Percentiles rank a stretch among this genome's conserved stretches.
These are phyloP conservation scores for Atta colombica DNA, from an alignment of 1,140 invertebrate species.

Conservation along the genomic window DNA sequence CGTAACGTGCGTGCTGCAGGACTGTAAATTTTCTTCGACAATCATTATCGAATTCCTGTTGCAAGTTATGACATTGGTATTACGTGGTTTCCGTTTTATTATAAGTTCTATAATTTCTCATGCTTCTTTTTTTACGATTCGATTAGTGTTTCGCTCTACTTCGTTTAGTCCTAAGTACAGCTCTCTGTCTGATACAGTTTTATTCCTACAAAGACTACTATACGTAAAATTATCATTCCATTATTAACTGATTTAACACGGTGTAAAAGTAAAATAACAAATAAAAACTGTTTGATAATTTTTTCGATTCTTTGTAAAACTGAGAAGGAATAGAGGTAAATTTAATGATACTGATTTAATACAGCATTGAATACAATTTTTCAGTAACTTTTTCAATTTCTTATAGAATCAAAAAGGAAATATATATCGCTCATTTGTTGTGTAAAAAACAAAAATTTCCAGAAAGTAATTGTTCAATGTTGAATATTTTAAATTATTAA, in stretches of 20 bases:
- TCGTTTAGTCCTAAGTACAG: background rate
- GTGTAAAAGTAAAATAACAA: background rate
- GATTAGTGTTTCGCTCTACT: background rate
- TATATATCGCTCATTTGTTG: no score
- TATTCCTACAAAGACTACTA: background rate
- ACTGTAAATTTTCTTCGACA: slow-evolving; percentile 10
- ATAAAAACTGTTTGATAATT: background rate
- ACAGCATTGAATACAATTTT: no score
- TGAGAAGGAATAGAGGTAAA: background rate
- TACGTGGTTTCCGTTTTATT: background rate
- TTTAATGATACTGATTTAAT: no score
- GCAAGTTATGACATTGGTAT: slow-evolving; percentile 7
- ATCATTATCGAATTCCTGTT: slow-evolving; percentile 15
- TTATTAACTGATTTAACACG: background rate
- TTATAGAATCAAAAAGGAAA: no score
- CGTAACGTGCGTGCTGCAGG: background rate
- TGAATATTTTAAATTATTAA: no score
- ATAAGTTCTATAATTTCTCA: background rate
- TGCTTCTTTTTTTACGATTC: slow-evolving; percentile 4
- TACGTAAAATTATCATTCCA: background rate
- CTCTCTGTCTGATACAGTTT: background rate
- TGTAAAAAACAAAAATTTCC: no score
- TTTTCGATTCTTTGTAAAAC: background rate
- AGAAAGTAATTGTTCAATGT: no score
- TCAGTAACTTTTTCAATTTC: no score